These are phyloP conservation scores for Hydroisotoma schaefferi DNA, from an alignment of 2,888 invertebrate genomes.

Conservation along the genomic window DNA sequence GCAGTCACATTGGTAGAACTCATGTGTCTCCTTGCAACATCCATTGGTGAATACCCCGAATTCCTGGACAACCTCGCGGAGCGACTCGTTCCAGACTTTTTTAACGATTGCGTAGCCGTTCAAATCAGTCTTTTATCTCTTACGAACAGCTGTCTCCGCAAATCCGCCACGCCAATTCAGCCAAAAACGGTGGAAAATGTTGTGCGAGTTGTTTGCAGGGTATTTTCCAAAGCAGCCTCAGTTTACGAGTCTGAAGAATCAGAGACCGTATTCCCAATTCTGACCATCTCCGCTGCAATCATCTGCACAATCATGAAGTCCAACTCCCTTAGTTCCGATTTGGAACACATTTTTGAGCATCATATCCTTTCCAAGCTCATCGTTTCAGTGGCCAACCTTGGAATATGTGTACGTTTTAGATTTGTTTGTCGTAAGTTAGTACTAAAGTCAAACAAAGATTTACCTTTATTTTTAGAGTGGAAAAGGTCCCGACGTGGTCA, in stretches of 20 bases:
- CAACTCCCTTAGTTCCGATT: neutral
- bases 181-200: slow-evolving; percentile 32
- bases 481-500: slow-evolving; percentile 35
- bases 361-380: neutral
- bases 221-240: slow-evolving; percentile 30
- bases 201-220: slow-evolving; percentile 31
- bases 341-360: neutral
- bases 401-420: neutral
- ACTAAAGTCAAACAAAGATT: neutral
- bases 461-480: slow-evolving; percentile 23
- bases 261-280: slow-evolving; percentile 23
- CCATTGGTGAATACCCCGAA: neutral
- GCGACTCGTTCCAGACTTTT: slow-evolving; percentile 19
- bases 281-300: slow-evolving; percentile 27
- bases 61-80: slow-evolving; percentile 10
- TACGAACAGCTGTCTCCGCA: slow-evolving; percentile 31
- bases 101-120: slow-evolving; percentile 21
- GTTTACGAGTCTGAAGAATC: slow-evolving; percentile 22
- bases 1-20: slow-evolving; percentile 17
- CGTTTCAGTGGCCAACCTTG: neutral
- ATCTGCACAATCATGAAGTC: slow-evolving; percentile 31
- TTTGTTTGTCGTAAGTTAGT: slow-evolving; percentile 1
- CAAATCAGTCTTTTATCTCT: slow-evolving; percentile 33
- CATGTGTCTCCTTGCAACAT: slow-evolving; percentile 15
- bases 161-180: slow-evolving; percentile 20